A percentile compares a stretch with the other conserved stretches of the same genome.
Evolutionary conservation across 2,113 vertebrate genomes (phyloP).

Genomic region (Sterrhoptilus dennistouni): DNA sequence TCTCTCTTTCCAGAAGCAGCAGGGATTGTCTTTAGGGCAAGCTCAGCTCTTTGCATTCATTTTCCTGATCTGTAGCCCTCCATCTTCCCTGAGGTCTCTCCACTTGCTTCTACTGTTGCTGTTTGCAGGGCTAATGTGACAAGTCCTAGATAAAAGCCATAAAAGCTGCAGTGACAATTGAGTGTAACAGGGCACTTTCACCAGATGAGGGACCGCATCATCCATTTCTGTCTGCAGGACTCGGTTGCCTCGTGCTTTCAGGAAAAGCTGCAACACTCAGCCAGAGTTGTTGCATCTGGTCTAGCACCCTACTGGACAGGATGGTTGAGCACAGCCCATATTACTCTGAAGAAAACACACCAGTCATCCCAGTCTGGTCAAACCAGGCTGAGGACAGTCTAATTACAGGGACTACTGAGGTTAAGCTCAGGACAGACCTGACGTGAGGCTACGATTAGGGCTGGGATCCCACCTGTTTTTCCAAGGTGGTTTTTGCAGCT

Average conservation of each 20-base stretch:
- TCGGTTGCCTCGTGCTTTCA: not conserved
- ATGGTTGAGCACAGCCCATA: fast-evolving
- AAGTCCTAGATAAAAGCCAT: not conserved
- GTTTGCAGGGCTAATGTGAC: not conserved
- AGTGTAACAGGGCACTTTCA: not conserved
- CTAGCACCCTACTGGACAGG: not conserved
- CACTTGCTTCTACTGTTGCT: not conserved
- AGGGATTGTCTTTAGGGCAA: not conserved
- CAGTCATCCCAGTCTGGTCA: not conserved
- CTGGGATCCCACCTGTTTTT: not conserved
- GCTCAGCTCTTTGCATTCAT: not conserved
- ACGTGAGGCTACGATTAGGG: not conserved
- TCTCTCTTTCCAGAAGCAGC: not conserved
- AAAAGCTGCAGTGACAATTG: not conserved
- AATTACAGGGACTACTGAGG: not conserved
- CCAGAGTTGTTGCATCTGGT: fast-evolving
- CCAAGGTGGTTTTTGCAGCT: not conserved
- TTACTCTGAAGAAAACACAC: not conserved
- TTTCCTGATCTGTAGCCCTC: not conserved
- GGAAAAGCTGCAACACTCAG: not conserved
- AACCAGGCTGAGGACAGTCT: not conserved
- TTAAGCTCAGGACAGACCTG: not conserved
- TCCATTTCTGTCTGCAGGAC: not conserved
- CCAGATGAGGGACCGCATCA: slow-evolving; percentile 36
- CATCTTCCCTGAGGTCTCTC: not conserved